Percentiles rank a stretch among this genome's conserved stretches.
phyloP scores from a whole-genome alignment of 2,797 vertebrate genomes.

The Tachyglossus aculeatus region DNA sequence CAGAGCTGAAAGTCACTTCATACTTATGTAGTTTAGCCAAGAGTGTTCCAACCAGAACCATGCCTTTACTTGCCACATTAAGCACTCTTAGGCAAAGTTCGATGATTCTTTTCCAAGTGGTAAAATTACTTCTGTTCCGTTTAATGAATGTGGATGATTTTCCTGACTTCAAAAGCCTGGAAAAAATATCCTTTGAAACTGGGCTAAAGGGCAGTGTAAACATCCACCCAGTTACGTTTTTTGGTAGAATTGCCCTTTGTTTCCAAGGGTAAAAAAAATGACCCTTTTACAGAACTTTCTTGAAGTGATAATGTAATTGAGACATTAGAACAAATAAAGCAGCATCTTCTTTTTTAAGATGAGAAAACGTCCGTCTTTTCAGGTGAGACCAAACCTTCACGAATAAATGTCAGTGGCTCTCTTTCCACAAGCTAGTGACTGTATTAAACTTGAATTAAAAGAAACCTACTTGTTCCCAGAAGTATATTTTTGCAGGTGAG shows the following conservation, averaged over 20 bases:
- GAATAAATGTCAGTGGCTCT: constrained; percentile 45
- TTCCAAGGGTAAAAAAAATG: constrained; percentile 34
- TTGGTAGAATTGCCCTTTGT: not conserved
- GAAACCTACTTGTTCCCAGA: constrained; percentile 40
- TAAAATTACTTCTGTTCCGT: too few relatives aligned
- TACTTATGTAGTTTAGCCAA: not conserved
- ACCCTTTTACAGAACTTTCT: constrained; percentile 20
- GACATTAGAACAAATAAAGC: constrained; percentile 39
- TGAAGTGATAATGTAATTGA: constrained; percentile 27
- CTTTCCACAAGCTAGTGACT: constrained; percentile 37
- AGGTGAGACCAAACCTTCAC: constrained; percentile 44
- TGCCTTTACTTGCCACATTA: too few relatives aligned
- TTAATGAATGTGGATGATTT: too few relatives aligned
- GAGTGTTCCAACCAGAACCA: too few relatives aligned
- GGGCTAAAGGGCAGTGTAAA: not conserved
- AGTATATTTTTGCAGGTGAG: constrained; percentile 52
- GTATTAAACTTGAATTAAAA: constrained; percentile 47
- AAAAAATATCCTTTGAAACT: too few relatives aligned
- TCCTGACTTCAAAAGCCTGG: too few relatives aligned
- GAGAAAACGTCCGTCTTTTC: constrained; percentile 33
- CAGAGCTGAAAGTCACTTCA: not conserved
- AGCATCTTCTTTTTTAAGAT: constrained; percentile 23
- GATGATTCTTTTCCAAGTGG: too few relatives aligned
- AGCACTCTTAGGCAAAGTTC: too few relatives aligned
- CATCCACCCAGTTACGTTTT: not conserved